Base-by-base conservation (phyloP, 2,113 vertebrate genomes). In the Toxotes jaculatrix region DNA sequence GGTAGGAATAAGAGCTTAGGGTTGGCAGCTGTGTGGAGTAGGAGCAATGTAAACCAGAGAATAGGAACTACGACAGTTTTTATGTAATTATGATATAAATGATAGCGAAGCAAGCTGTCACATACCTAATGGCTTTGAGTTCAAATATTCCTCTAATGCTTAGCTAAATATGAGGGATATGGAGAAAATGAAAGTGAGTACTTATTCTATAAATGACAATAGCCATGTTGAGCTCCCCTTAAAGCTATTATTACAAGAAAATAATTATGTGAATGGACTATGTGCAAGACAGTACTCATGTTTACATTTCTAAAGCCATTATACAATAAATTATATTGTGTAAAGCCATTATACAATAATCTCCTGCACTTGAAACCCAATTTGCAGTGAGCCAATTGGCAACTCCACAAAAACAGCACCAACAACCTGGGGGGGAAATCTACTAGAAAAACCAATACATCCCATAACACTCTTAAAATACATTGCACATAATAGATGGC, bases 311-410 rank as follows among this genome's bases (percentile, higher is more conserved):
- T 32, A 43, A 59, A 73, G 27, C 27, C 16, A 76, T 67, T 67
- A 47, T 17, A 65, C 27, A 65, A 61, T 38, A 36, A 38, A 73
- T 81, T 65, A 49, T 19, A 74, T 34, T 38, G 36, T 34, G 56
- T 45, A 36, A n/a, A 59, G 49, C 57, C 21, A 69, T 64, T 53
- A 47, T 40, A 66, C 31, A 65, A 61, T 55, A 43, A 51, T 12
- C 60, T 65, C 36, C 57, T 40, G 42, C 63, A 14, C 45, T 63
- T 68, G 40, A 57, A 45, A 49, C 63, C 4, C 17, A 76, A 56
- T 83, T 72, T 68, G 23, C 40, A 57, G 32, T 27, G 23, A 74
- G 36, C 45, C 66, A 66, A 53, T 19, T 86, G 74, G 71, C 75
- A 87, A 47, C 60, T 61, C 43, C 27, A 67, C 61, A 74, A 57